Evolutionary conservation across 2,888 invertebrate genomes (phyloP).

Genomic region (Drosophila greeni): DNA sequence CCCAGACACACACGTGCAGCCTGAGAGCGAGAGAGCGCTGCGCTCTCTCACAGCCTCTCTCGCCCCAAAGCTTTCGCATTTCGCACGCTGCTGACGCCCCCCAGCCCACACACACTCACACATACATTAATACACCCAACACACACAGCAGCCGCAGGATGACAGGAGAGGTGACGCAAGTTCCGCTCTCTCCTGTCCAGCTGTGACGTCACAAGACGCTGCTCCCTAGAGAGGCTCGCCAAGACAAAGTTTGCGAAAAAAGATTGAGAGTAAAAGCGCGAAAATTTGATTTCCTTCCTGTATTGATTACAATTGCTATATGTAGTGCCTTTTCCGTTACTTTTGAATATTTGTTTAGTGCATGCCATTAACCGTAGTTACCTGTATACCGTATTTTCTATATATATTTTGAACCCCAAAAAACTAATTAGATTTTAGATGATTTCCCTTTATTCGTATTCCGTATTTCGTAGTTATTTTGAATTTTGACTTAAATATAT

Average conservation of each 20-base stretch:
- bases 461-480: slow-evolving; percentile 32
- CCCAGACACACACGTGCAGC: slow-evolving; percentile 13
- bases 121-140: slow-evolving; percentile 6
- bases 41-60: slow-evolving; percentile 21
- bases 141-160: slow-evolving; percentile 8
- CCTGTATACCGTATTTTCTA: slow-evolving; percentile 12
- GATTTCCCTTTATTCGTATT: slow-evolving; percentile 16
- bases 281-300: slow-evolving; percentile 19
- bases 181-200: slow-evolving; percentile 8
- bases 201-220: slow-evolving; percentile 33
- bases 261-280: slow-evolving; percentile 5
- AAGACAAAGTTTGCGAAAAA: neutral
- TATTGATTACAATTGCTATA: slow-evolving; percentile 15
- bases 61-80: slow-evolving; percentile 36
- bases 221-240: slow-evolving; percentile 26
- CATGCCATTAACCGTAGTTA: slow-evolving; percentile 47
- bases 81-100: slow-evolving; percentile 30
- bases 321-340: slow-evolving; percentile 19
- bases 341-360: slow-evolving; percentile 35
- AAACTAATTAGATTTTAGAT: slow-evolving; percentile 14
- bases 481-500: slow-evolving; percentile 22
- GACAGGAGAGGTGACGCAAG: slow-evolving; percentile 19
- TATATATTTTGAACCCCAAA: neutral
- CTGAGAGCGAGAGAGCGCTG: slow-evolving; percentile 10
- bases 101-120: slow-evolving; percentile 3